These are phyloP conservation scores for Austrofundulus limnaeus DNA, from an alignment of 2,113 vertebrate genomes.

Conservation along the genomic window DNA sequence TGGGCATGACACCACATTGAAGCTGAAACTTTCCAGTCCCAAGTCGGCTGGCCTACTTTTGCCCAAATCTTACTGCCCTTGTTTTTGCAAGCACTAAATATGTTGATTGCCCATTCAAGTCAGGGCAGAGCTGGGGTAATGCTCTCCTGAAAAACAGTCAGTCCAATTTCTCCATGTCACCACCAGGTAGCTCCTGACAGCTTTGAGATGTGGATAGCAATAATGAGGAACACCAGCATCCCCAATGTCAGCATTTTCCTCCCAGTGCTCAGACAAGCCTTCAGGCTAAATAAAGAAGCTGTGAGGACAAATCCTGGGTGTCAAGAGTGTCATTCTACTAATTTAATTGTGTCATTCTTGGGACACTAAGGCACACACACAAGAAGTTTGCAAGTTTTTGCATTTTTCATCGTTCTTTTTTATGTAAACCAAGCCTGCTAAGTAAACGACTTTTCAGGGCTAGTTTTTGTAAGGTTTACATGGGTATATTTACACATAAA, in stretches of 20 bases:
- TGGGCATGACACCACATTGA: no score
- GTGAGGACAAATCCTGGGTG: slow-evolving; percentile 28
- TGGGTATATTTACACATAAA: not conserved
- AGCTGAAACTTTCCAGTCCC: no score
- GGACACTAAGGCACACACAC: slow-evolving; percentile 76
- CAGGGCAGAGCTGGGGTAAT: slow-evolving; percentile 25
- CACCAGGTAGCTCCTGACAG: slow-evolving; percentile 84
- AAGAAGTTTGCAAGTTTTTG: slow-evolving; percentile 56
- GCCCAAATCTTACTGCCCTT: slow-evolving; percentile 27
- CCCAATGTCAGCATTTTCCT: slow-evolving; percentile 84
- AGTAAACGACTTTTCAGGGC: slow-evolving; percentile 1
- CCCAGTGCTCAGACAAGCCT: slow-evolving; percentile 82
- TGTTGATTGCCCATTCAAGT: slow-evolving; percentile 60
- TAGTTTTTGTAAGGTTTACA: not conserved
- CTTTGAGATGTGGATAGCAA: slow-evolving; percentile 82
- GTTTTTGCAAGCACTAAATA: slow-evolving; percentile 36
- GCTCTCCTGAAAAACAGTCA: slow-evolving; percentile 60
- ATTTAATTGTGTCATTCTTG: slow-evolving; percentile 83
- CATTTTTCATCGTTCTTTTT: not conserved
- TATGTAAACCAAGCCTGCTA: not conserved
- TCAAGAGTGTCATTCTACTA: slow-evolving; percentile 83
- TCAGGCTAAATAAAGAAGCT: slow-evolving; percentile 74
- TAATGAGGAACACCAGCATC: slow-evolving; percentile 82
- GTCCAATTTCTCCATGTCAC: slow-evolving; percentile 86
- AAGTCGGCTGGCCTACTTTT: no score